Percentiles rank a stretch among this genome's conserved stretches.
These are phyloP conservation scores for Stegana nigrithorax DNA, from an alignment of 2,888 invertebrate genomes.

Conservation along the genomic window DNA sequence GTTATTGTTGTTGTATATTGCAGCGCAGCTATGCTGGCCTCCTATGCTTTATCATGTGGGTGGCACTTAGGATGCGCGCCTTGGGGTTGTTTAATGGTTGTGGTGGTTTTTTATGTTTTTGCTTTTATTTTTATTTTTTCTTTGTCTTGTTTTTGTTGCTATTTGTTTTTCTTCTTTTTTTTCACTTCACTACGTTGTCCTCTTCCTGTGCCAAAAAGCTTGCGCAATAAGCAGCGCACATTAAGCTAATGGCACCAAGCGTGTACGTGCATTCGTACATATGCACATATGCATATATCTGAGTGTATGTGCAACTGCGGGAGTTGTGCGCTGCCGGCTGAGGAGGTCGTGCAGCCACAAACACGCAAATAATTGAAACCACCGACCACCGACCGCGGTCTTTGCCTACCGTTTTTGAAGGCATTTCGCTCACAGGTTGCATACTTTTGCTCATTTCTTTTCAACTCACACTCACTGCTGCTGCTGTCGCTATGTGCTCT, in stretches of 20 bases:
- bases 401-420: background rate
- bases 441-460: background rate
- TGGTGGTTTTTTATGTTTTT: background rate
- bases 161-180: background rate
- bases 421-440: slow-evolving; percentile 12
- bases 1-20: slow-evolving; percentile 30
- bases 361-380: slow-evolving; percentile 58
- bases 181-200: background rate
- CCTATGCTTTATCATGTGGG: slow-evolving; percentile 21
- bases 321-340: no score
- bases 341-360: slow-evolving; percentile 48
- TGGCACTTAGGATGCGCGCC: background rate
- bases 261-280: slow-evolving; percentile 17
- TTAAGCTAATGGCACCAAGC: slow-evolving; percentile 55
- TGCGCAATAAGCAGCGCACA: slow-evolving; percentile 61
- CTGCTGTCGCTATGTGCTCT: background rate
- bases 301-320: slow-evolving; percentile 14
- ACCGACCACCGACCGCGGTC: slow-evolving; percentile 34
- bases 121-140: background rate
- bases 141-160: background rate
- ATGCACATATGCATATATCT: slow-evolving; percentile 21
- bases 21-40: slow-evolving; percentile 38
- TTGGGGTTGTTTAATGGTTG: slow-evolving; percentile 14
- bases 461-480: background rate
- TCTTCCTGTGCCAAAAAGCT: slow-evolving; percentile 49